phyloP scores from a whole-genome alignment of 2,888 invertebrate species.

The Zygogramma bicolorata region DNA sequence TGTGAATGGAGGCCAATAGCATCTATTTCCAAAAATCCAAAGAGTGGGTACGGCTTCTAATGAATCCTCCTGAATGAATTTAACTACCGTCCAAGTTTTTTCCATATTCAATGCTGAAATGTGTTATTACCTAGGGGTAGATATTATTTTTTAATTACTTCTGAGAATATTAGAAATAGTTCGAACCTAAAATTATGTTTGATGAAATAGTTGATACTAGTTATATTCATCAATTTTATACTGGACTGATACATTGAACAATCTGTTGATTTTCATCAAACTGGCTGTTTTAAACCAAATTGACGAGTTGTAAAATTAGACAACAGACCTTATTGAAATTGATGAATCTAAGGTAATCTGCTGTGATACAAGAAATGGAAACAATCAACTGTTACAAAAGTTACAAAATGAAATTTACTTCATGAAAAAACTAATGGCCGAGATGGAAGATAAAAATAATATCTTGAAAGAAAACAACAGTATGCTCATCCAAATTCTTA shows the following conservation, averaged over 20 bases:
- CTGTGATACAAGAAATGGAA: background rate
- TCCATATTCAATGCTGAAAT: constrained; percentile 5
- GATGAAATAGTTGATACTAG: background rate
- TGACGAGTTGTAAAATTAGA: background rate
- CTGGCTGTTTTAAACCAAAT: background rate
- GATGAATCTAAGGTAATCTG: background rate
- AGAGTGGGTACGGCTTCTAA: background rate
- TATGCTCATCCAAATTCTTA: background rate
- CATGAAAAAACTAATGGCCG: background rate
- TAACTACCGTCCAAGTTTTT: background rate
- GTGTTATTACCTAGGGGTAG: background rate
- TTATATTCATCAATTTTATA: background rate
- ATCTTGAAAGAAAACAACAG: background rate
- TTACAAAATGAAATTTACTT: background rate
- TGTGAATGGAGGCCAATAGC: constrained; percentile 1
- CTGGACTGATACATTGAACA: background rate
- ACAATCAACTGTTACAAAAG: background rate
- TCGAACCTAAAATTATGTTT: background rate
- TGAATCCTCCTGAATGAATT: background rate
- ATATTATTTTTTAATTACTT: background rate
- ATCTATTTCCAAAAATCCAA: background rate
- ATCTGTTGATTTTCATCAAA: background rate
- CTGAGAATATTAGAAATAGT: background rate
- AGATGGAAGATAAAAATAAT: background rate
- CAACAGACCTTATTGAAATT: background rate